Evolutionary conservation across 37 sponge, comb jelly and placozoan species (phyloP).

Genomic region (Agelas oroides): DNA sequence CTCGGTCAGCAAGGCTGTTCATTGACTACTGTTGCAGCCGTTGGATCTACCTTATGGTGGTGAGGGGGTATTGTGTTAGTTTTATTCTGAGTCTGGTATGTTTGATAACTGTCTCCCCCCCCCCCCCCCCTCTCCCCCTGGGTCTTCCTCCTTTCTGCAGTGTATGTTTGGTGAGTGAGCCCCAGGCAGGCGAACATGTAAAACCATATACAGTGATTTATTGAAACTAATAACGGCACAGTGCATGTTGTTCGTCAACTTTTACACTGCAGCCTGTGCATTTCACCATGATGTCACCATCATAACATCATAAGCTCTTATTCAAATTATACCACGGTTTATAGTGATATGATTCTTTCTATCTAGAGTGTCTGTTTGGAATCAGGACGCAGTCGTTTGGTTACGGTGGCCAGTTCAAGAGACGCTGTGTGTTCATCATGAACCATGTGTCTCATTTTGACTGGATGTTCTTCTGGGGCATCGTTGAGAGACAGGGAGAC

Average conservation of each 20-base stretch:
- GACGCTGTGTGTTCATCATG: slow-evolving; percentile 69
- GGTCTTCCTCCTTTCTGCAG: neutral
- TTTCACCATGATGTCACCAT: too few species aligned
- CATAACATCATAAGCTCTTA: too few species aligned
- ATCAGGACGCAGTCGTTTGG: slow-evolving; percentile 67
- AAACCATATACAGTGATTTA: neutral
- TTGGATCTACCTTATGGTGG: slow-evolving; percentile 27
- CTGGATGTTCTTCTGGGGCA: slow-evolving; percentile 84
- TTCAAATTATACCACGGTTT: too few species aligned
- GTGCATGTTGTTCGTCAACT: too few species aligned
- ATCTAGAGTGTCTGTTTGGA: slow-evolving; percentile 59
- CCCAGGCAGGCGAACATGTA: neutral
- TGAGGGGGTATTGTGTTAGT: slow-evolving; percentile 6
- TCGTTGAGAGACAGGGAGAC: slow-evolving; percentile 66
- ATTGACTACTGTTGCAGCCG: slow-evolving; percentile 18
- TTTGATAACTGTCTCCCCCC: too few species aligned
- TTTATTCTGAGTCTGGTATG: too few species aligned
- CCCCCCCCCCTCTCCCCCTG: too few species aligned
- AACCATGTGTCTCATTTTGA: slow-evolving; percentile 88
- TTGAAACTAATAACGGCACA: too few species aligned
- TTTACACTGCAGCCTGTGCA: too few species aligned
- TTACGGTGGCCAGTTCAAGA: slow-evolving; percentile 40
- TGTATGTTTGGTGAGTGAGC: neutral
- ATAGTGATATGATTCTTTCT: neutral
- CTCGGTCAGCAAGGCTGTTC: slow-evolving; percentile 9